phyloP scores from a whole-genome alignment of 2,888 invertebrate species.

The Chrysopilus asiliformis region DNA sequence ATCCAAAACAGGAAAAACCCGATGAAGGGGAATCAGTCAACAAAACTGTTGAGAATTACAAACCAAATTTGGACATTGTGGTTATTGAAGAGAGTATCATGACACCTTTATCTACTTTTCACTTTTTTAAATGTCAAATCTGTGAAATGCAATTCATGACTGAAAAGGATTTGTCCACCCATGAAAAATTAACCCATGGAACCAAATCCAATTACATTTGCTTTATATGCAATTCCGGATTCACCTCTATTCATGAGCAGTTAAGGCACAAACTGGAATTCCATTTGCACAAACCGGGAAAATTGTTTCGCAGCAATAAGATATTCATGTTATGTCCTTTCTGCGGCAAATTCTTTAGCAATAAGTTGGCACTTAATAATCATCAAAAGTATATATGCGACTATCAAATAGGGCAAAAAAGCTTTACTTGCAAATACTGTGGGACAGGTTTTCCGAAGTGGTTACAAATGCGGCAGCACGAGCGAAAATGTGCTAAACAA shows the following conservation, averaged over 20 bases:
- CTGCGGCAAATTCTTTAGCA: conserved; percentile 24
- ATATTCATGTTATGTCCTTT: too few species aligned
- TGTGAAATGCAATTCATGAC: conserved; percentile 8
- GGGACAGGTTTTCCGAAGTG: conserved; percentile 25
- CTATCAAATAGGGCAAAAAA: conserved; percentile 10
- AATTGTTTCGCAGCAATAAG: too few species aligned
- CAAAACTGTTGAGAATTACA: not conserved
- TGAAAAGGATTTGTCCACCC: conserved; percentile 6
- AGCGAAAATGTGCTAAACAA: conserved; percentile 24
- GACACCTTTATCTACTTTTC: conserved; percentile 20
- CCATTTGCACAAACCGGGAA: conserved; percentile 3
- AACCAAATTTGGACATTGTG: not conserved
- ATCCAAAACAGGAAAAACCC: conserved; percentile 7
- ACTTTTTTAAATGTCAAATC: conserved; percentile 7
- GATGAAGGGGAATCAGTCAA: conserved; percentile 10
- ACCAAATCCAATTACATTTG: conserved; percentile 11
- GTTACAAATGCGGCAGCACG: conserved; percentile 26
- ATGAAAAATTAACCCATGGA: conserved; percentile 5
- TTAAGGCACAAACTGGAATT: conserved; percentile 10
- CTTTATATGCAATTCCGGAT: conserved; percentile 9
- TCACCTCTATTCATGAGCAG: conserved; percentile 9
- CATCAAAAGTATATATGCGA: conserved; percentile 30
- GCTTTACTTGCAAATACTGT: conserved; percentile 26
- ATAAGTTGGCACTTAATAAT: conserved; percentile 28
- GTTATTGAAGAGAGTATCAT: conserved; percentile 27